phyloP scores from a whole-genome alignment of 1,140 invertebrate genomes.

The Diorhabda sublineata region DNA sequence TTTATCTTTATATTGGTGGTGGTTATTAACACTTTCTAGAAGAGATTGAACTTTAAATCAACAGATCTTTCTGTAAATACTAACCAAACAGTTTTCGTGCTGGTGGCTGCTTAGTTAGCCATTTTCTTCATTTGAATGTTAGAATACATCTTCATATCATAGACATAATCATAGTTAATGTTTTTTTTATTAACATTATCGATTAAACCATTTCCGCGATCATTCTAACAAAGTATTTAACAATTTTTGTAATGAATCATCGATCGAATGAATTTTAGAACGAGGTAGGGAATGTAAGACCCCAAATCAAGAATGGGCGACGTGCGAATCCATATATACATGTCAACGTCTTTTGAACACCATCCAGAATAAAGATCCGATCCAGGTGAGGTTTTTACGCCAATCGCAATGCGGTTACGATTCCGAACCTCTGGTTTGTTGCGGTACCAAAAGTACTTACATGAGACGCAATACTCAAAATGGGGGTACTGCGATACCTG shows the following conservation, averaged over 20 bases:
- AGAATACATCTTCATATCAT: not conserved
- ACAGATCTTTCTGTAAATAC: too few species aligned
- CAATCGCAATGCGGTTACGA: slow-evolving; percentile 38
- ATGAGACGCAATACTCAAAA: not conserved
- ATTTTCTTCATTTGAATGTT: not conserved
- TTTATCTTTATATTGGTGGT: too few species aligned
- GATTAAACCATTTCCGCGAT: not conserved
- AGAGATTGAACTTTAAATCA: too few species aligned
- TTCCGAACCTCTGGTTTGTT: slow-evolving; percentile 39
- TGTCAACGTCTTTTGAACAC: slow-evolving; percentile 8
- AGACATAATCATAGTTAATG: not conserved
- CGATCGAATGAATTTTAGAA: slow-evolving; percentile 10
- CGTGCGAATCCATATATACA: slow-evolving; percentile 26
- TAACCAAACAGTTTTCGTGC: too few species aligned
- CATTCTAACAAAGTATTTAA: not conserved
- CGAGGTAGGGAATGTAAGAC: slow-evolving; percentile 21
- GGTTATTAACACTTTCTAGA: too few species aligned
- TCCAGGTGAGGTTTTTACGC: slow-evolving; percentile 37
- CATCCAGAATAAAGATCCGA: slow-evolving; percentile 7
- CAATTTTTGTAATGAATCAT: not conserved
- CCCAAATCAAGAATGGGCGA: slow-evolving; percentile 29
- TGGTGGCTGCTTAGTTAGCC: too few species aligned
- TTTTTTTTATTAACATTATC: not conserved
- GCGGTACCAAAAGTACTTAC: slow-evolving; percentile 30
- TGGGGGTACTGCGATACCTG: not conserved